These are phyloP conservation scores for Nematopogon swammerdamellus DNA, from an alignment of 2,888 invertebrate species.

Conservation along the genomic window DNA sequence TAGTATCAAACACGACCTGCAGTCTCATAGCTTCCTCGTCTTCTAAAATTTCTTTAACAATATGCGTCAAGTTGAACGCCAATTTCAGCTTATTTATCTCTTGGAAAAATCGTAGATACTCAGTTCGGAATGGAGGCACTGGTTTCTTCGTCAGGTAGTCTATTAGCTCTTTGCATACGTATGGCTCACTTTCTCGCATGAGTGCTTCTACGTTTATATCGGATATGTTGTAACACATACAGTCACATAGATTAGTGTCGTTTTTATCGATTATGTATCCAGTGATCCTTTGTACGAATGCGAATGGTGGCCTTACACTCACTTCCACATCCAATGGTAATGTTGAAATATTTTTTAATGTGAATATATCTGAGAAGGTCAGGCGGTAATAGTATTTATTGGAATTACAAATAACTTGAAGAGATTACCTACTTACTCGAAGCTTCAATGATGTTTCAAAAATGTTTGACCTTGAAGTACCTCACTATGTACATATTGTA, in stretches of 20 bases:
- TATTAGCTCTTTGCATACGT: slow-evolving; percentile 26
- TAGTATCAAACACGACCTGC: slow-evolving; percentile 42
- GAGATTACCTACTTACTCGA: no score
- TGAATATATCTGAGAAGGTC: slow-evolving; percentile 43
- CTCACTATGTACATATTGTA: no score
- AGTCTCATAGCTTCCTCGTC: slow-evolving; percentile 44
- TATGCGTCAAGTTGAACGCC: slow-evolving; percentile 35
- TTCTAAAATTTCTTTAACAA: slow-evolving; percentile 34
- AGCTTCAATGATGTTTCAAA: no score
- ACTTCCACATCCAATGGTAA: slow-evolving; percentile 46
- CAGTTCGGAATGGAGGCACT: slow-evolving; percentile 28
- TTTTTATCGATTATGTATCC: slow-evolving; percentile 31
- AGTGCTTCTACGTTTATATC: slow-evolving; percentile 32
- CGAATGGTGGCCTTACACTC: slow-evolving; percentile 47
- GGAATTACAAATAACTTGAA: no score
- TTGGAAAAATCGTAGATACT: slow-evolving; percentile 36
- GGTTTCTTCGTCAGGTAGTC: slow-evolving; percentile 37
- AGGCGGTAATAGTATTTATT: no score
- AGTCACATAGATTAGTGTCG: slow-evolving; percentile 34
- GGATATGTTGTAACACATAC: slow-evolving; percentile 32
- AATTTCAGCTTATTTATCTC: slow-evolving; percentile 43
- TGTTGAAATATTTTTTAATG: slow-evolving; percentile 52
- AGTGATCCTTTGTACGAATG: slow-evolving; percentile 31
- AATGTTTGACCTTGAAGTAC: no score
- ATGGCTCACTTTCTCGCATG: slow-evolving; percentile 20